Evolutionary conservation across 2,113 vertebrate genomes (phyloP).

Genomic region (Herpailurus yagouaroundi): DNA sequence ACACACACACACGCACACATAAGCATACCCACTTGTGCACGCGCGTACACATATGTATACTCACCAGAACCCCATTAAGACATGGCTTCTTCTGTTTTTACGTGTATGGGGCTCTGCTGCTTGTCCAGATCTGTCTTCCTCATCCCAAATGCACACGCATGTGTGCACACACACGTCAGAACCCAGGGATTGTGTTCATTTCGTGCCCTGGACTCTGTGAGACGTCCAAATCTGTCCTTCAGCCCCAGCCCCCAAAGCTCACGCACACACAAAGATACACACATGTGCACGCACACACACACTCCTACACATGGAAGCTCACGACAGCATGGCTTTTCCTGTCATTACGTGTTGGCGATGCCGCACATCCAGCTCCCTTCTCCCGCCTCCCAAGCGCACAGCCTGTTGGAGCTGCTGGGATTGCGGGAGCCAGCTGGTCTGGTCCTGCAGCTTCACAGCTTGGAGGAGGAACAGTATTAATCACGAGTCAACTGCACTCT

Average conservation of each 20-base stretch:
- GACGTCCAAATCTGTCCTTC: not conserved
- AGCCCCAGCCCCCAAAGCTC: not conserved
- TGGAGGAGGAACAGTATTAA: not conserved
- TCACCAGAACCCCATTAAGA: slow-evolving; percentile 3
- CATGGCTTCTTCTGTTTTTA: slow-evolving; percentile 77
- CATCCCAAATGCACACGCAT: not conserved
- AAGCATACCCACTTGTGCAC: not conserved
- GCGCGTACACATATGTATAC: too few relatives aligned
- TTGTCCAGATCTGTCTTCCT: not conserved
- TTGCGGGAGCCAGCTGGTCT: not conserved
- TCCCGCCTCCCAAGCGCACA: not conserved
- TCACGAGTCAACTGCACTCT: not conserved
- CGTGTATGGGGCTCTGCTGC: slow-evolving; percentile 34
- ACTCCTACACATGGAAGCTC: not conserved
- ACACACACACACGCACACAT: not conserved
- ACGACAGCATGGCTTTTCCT: slow-evolving; percentile 66
- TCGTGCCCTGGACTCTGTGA: slow-evolving; percentile 2
- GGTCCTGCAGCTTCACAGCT: not conserved
- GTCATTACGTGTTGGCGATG: not conserved
- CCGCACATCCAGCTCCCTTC: not conserved
- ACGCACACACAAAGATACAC: not conserved
- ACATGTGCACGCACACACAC: not conserved
- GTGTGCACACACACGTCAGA: not conserved
- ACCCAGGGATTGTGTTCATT: slow-evolving; percentile 49
- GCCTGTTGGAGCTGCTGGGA: not conserved